Evolutionary conservation across 1,140 invertebrate species (phyloP), one percentile per base, ranked within the genome.

Genomic region (Cyclina sinensis): DNA sequence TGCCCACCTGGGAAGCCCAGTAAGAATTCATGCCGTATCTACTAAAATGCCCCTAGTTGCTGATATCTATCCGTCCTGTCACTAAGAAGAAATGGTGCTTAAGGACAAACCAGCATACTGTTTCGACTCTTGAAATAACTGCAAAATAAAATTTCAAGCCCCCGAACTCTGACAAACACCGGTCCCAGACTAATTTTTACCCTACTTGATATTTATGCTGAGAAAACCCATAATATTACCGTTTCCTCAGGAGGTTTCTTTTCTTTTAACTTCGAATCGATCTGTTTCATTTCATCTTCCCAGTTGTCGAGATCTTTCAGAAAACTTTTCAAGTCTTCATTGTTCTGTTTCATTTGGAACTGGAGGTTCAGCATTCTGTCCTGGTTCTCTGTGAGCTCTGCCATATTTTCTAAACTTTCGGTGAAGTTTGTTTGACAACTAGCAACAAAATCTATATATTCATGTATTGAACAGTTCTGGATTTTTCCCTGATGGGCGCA

Each of bases 211-310:
- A n/a, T n/a, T n/a, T n/a, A n/a, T n/a, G n/a, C n/a, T n/a, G n/a
- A n/a, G n/a, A n/a, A n/a, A n/a, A n/a, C n/a, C n/a, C n/a, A n/a
- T n/a, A 54, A 51, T 43, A 37, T 70, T 74, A 91, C 90, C 85
- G 74, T 16, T 59, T 79, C 86, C 57, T 91, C 83, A 9, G 51
- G 76, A 54, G 86, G 21, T 76, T 92, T 88, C 43, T 91, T 91
- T 39, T 92, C 90, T 68, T 92, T 91, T 35, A 97, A 91, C 74
- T 97, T 96, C 84, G 96, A 94, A 89, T 99, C 98, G 96, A 98
- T 98, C 88, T 96, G 96, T 96, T 98, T 98, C 95, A 98, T 98
- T 91, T 98, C 97, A 79, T 96, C 96, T 94, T 98, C 97, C 98
- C 98, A 99, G 92, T 96, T 97, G 93, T 97, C 97, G 92, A 99